Base-by-base conservation (phyloP, 37 sponge, comb jelly and placozoan genomes). In the Agelas oroides region DNA sequence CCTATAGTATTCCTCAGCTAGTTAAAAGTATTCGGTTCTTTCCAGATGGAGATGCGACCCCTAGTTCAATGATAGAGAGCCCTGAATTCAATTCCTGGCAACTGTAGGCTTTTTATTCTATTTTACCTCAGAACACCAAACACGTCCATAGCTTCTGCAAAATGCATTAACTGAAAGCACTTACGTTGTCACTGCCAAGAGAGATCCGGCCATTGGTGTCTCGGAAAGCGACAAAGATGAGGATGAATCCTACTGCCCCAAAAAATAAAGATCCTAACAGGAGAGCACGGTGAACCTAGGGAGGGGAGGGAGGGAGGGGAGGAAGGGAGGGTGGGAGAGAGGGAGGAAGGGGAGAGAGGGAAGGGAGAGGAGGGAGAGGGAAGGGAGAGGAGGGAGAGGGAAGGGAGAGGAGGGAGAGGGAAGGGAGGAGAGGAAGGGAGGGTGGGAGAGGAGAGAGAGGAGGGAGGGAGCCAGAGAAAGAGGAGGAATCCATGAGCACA, bases 171-270 rank as follows among this genome's bases (percentile, higher is more conserved):
- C 46, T 46, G 8, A 28, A 2, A 33, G n/a, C 3, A 36, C 57
- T 31, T 67, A 67, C 68, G 33, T 67, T 67, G 11, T 67, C 28
- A 24, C 54, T 53, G 24, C 73, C 79, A 37, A 79, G 66, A 46
- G 37, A 0, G 30, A 79, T 84, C 17, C 55, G 63, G 30, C 77
- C 75, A 35, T 63, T 2, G 52, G 21, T 3, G 0, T 28, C 46
- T 12, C 23, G 62, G 35, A 75, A 67, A 39, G 75, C 78, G 8
- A 84, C 78, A 83, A 90, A 90, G 5, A 78, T 70, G 6, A 90
- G 53, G 16, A 84, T 46, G 46, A 90, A 90, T 16, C 90, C 90
- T 27, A 84, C 36, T 3, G 63, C 66, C 32, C 61, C 75, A 34
- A 78, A 32, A 37, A 84, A 30, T 18, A 90, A 54, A 30, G 90